Percentiles rank a stretch among this genome's conserved stretches.
Evolutionary conservation across 2,888 invertebrate genomes (phyloP).

Genomic region (Drosophila longiperda): DNA sequence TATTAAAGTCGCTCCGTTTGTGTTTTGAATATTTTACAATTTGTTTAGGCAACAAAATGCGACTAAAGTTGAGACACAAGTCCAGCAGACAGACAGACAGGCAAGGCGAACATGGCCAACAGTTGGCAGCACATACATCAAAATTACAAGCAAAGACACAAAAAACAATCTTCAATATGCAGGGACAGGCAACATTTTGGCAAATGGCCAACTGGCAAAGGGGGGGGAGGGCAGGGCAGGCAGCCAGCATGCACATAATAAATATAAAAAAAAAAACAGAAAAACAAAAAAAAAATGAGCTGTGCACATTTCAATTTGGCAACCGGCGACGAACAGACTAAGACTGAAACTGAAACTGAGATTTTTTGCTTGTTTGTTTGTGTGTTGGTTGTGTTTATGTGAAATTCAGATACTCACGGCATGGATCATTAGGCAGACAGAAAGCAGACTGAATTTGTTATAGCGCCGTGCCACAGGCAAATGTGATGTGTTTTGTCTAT

Average conservation of each 20-base stretch:
- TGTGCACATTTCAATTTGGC: conserved; percentile 75
- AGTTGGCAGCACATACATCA: conserved; percentile 52
- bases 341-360: not conserved
- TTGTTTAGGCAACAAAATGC: conserved; percentile 33
- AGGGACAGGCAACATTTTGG: conserved; percentile 50
- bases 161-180: conserved; percentile 28
- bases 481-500: conserved; percentile 15
- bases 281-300: conserved; percentile 44
- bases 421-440: conserved; percentile 77
- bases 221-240: not conserved
- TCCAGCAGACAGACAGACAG: not conserved
- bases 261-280: not conserved
- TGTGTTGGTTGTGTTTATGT: conserved; percentile 47
- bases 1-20: conserved; percentile 34
- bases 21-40: conserved; percentile 45
- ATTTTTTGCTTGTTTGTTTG: conserved; percentile 34
- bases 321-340: conserved; percentile 1
- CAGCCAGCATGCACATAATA: not conserved
- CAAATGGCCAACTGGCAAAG: conserved; percentile 54
- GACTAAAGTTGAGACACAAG: conserved; percentile 27
- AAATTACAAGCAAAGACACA: not conserved
- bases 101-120: conserved; percentile 41
- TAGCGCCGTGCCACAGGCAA: conserved; percentile 62
- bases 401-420: conserved; percentile 58
- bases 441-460: conserved; percentile 74